These are phyloP conservation scores for Hylaeus anthracinus DNA, from an alignment of 1,140 invertebrate genomes.

Conservation along the genomic window DNA sequence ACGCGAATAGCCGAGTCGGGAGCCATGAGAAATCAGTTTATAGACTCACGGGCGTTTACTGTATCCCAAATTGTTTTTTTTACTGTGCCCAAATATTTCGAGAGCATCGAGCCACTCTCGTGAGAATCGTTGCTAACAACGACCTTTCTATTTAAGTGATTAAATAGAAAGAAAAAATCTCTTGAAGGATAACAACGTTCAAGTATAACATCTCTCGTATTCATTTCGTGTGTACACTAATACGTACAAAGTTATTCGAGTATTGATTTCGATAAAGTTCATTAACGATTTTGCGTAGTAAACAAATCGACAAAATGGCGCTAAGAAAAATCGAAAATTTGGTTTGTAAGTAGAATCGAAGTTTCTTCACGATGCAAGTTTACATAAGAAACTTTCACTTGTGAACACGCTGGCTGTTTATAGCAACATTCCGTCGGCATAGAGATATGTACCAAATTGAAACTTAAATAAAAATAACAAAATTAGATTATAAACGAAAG, in stretches of 20 bases:
- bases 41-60: background rate
- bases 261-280: too few relatives aligned
- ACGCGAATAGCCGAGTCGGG: conserved; percentile 7
- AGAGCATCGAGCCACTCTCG: too few relatives aligned
- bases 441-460: background rate
- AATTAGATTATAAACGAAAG: too few relatives aligned
- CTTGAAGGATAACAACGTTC: too few relatives aligned
- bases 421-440: background rate
- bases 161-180: too few relatives aligned
- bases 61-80: conserved; percentile 7
- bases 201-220: too few relatives aligned
- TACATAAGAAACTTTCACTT: conserved; percentile 40
- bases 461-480: background rate
- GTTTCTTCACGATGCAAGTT: conserved; percentile 8
- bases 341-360: background rate
- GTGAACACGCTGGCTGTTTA: conserved; percentile 6
- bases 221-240: too few relatives aligned
- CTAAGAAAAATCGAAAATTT: background rate
- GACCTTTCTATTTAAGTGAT: too few relatives aligned
- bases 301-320: background rate
- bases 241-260: too few relatives aligned
- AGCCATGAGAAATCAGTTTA: conserved; percentile 39
- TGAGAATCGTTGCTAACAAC: too few relatives aligned
- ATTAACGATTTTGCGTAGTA: background rate
- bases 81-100: too few relatives aligned